A percentile compares a stretch with the other conserved stretches of the same genome.
These are phyloP conservation scores for Dallia pectoralis DNA, from an alignment of 2,797 vertebrate species.

Conservation along the genomic window DNA sequence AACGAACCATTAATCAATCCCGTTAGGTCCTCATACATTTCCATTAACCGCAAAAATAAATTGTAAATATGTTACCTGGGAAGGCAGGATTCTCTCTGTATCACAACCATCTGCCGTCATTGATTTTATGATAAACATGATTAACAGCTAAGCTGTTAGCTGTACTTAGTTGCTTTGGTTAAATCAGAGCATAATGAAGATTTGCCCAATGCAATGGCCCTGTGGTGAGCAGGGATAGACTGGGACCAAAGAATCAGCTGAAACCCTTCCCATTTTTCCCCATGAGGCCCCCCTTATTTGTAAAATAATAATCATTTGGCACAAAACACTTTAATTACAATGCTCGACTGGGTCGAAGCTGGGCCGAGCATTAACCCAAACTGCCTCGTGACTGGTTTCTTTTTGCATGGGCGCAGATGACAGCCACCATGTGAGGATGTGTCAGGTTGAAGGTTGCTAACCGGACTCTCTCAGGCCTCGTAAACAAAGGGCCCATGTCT, in stretches of 20 bases:
- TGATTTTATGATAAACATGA: constrained; percentile 8
- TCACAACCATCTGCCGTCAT: constrained; percentile 2
- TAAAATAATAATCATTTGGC: not conserved
- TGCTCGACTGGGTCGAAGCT: not conserved
- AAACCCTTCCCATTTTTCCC: not conserved
- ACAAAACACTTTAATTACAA: not conserved
- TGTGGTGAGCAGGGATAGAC: not conserved
- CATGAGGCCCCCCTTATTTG: not conserved
- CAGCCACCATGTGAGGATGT: constrained; percentile 15
- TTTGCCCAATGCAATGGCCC: not conserved
- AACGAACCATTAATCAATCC: not conserved
- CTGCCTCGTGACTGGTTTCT: not conserved
- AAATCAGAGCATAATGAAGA: not conserved
- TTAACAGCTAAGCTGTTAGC: not conserved
- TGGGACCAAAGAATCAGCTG: not conserved
- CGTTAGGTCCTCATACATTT: not conserved
- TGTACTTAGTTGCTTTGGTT: not conserved
- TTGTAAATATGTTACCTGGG: not conserved
- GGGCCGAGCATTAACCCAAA: not conserved
- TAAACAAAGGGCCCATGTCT: constrained; percentile 49
- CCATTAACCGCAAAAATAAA: not conserved
- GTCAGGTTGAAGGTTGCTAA: constrained; percentile 21
- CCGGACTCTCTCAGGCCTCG: constrained; percentile 23
- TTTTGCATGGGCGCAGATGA: constrained; percentile 10
- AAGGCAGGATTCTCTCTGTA: not conserved